Evolutionary conservation across 2,888 invertebrate genomes (phyloP).

Genomic region (Torymus texanus): DNA sequence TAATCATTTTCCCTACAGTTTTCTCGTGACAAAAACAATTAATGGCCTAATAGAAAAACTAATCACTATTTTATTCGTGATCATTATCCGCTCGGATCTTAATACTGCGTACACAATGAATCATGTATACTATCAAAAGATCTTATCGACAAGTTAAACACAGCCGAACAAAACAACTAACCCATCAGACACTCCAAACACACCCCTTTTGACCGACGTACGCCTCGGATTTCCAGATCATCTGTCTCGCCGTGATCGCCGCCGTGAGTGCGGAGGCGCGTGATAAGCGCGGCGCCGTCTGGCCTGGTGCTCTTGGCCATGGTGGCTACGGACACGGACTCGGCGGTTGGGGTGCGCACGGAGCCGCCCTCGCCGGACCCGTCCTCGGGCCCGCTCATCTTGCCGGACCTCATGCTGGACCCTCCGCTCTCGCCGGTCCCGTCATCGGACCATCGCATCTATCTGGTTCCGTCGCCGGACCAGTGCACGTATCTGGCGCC

Average conservation of each 20-base stretch:
- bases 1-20: no score
- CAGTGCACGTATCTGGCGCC: conserved; percentile 71
- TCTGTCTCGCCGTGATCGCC: conserved; percentile 65
- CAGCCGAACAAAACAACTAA: no score
- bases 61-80: no score
- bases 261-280: conserved; percentile 60
- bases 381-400: conserved; percentile 65
- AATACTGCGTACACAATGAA: no score
- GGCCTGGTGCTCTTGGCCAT: conserved; percentile 63
- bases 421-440: conserved; percentile 67
- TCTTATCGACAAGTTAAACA: no score
- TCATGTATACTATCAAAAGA: no score
- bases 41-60: no score
- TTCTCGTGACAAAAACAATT: no score
- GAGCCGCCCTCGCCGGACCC: conserved; percentile 68
- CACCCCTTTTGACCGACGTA: no score
- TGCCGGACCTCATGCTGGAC: conserved; percentile 69
- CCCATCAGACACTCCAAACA: no score
- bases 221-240: conserved; percentile 61
- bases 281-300: conserved; percentile 63
- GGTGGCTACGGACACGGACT: conserved; percentile 63
- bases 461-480: conserved; percentile 70
- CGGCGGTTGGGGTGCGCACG: conserved; percentile 65
- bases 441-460: conserved; percentile 69
- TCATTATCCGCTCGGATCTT: no score